Base-by-base conservation (phyloP, 1,140 invertebrate species). In the Drosophila erecta region DNA sequence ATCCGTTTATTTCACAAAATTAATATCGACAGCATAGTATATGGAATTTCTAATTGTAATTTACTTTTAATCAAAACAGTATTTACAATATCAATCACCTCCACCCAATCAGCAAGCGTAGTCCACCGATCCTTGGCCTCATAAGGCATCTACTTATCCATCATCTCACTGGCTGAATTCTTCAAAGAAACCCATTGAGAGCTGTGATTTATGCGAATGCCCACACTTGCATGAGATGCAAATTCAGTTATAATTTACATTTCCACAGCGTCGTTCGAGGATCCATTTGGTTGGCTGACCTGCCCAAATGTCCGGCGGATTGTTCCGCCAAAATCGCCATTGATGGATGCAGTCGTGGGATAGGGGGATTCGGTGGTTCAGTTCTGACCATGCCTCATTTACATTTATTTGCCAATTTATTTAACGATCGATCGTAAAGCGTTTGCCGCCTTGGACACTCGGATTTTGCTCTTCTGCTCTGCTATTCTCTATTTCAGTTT, bases 401-500 rank as follows among this genome's bases (percentile, higher is more conserved):
- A 47, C 85, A 85, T 89, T 89, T 84, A 89, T 85, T 81, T 89
- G 80, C 61, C 85, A 85, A 90, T 90, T 89, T 78, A 76, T 90
- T 89, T 89, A 90, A 89, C 85, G 85, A 89, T 90, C 77, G 80
- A 89, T 89, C 85, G 85, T 90, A 89, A 89, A 89, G 58, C 70
- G 83, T 58, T 79, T 75, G 59, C 55, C 49, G 66, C 65, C 66
- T 69, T 70, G 66, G 64, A 69, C 66, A 70, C 51, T 57, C 50
- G 51, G 50, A 69, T 69, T 56, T 35, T 40, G 41, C 35, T 50
- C 20, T 50, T 37, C 37, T 2, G 47, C 20, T 50, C 10, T 33
- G 14, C 8, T 22, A 12, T 27, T 40, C 30, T 11, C 10, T 55
- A 8, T 50, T 40, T 40, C 24, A n/a, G 17, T 38, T 58, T 62